These are phyloP conservation scores for Lycia hirtaria DNA, from an alignment of 2,888 invertebrate genomes.

Conservation along the genomic window DNA sequence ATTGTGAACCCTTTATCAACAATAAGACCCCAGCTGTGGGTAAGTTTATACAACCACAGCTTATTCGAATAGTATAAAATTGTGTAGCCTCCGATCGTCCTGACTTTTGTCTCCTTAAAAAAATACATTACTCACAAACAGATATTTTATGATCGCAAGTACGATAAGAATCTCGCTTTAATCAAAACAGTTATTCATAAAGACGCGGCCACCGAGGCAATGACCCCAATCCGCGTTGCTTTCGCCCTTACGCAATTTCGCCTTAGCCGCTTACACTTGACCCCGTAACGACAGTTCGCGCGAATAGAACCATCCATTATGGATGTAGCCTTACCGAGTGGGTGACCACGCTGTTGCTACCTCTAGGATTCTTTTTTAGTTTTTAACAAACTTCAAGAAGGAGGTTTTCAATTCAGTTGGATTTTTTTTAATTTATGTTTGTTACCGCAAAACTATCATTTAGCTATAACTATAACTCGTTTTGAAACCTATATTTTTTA, in stretches of 20 bases:
- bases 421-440: not conserved
- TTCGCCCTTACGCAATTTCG: conserved; percentile 81
- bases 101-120: too few relatives aligned
- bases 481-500: too few relatives aligned
- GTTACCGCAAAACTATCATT: not conserved
- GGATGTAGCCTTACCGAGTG: conserved; percentile 35
- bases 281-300: conserved; percentile 62
- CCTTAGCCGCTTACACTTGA: conserved; percentile 83
- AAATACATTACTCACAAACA: too few relatives aligned
- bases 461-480: too few relatives aligned
- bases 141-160: not conserved
- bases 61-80: too few relatives aligned
- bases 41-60: too few relatives aligned
- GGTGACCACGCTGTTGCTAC: conserved; percentile 14
- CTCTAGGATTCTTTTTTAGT: not conserved
- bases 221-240: conserved; percentile 82
- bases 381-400: too few relatives aligned
- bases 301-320: conserved; percentile 45
- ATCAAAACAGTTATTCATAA: conserved; percentile 39
- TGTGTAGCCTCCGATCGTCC: too few relatives aligned
- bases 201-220: conserved; percentile 70
- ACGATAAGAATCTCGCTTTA: conserved; percentile 7
- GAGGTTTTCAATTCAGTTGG: too few relatives aligned
- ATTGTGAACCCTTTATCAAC: too few relatives aligned
- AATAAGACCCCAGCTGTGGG: too few relatives aligned